phyloP scores from a whole-genome alignment of 2,797 vertebrate species.

The Trichosurus vulpecula region DNA sequence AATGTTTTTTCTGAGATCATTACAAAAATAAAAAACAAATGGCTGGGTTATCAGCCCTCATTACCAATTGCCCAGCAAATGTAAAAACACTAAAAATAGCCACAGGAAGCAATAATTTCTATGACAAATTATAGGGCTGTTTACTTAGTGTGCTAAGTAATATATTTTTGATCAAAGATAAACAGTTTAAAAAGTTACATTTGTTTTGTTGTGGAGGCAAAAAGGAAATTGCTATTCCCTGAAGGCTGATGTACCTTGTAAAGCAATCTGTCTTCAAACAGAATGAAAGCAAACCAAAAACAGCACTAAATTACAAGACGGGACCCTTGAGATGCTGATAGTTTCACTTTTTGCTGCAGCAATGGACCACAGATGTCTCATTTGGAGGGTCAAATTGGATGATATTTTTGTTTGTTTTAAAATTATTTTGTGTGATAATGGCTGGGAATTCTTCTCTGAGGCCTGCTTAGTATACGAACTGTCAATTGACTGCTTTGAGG shows the following conservation, averaged over 20 bases:
- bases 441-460: slow-evolving; percentile 21
- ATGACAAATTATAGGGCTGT: slow-evolving; percentile 88
- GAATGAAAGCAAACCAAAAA: slow-evolving; percentile 84
- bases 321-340: slow-evolving; percentile 83
- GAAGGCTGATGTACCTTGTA: slow-evolving; percentile 89
- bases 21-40: slow-evolving; percentile 84
- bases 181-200: slow-evolving; percentile 88
- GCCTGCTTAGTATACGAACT: slow-evolving; percentile 38
- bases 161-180: slow-evolving; percentile 92
- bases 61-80: slow-evolving; percentile 83
- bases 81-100: slow-evolving; percentile 86
- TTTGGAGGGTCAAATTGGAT: slow-evolving; percentile 62
- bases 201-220: slow-evolving; percentile 86
- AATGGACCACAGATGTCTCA: slow-evolving; percentile 83
- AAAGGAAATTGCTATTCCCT: slow-evolving; percentile 91
- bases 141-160: slow-evolving; percentile 87
- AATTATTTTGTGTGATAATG: slow-evolving; percentile 19
- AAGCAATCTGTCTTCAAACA: slow-evolving; percentile 86
- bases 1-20: slow-evolving; percentile 77
- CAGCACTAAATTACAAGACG: slow-evolving; percentile 80
- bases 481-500: slow-evolving; percentile 25
- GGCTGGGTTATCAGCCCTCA: slow-evolving; percentile 81
- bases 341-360: slow-evolving; percentile 81
- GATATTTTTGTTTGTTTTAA: slow-evolving; percentile 16
- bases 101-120: slow-evolving; percentile 90